These are phyloP conservation scores for Amazona vittata DNA, from an alignment of 2,113 vertebrate species.

Conservation along the genomic window DNA sequence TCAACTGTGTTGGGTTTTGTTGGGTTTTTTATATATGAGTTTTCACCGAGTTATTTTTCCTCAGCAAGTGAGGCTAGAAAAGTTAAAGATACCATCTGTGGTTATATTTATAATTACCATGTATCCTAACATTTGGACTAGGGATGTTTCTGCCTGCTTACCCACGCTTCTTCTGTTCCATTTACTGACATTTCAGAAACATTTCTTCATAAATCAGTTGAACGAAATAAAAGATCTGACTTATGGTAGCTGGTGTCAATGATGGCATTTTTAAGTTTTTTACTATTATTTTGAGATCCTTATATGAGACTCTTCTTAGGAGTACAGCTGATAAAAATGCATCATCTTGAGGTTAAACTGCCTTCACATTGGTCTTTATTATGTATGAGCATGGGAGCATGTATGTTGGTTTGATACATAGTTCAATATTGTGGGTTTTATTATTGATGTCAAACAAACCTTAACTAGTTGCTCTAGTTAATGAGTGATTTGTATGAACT, in stretches of 20 bases:
- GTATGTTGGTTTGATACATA: not conserved
- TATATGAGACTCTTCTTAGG: not conserved
- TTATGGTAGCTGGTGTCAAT: not conserved
- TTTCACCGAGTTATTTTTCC: conserved; percentile 34
- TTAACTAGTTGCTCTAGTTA: not conserved
- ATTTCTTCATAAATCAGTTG: conserved; percentile 7
- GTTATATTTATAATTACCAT: conserved; percentile 51
- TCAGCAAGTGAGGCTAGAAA: conserved; percentile 13
- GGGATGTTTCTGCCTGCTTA: conserved; percentile 47
- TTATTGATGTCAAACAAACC: not conserved
- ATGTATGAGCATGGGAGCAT: not conserved
- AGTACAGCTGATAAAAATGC: not conserved
- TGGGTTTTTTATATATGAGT: not conserved
- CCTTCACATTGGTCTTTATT: not conserved
- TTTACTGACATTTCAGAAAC: conserved; percentile 59
- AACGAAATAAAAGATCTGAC: not conserved
- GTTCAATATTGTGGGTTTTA: not conserved
- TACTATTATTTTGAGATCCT: not conserved
- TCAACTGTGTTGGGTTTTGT: not conserved
- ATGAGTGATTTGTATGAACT: not conserved
- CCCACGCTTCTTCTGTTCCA: conserved; percentile 59
- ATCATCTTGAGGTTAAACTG: not conserved
- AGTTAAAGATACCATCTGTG: conserved; percentile 60
- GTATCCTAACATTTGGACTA: conserved; percentile 46
- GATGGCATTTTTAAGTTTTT: not conserved